phyloP scores from a whole-genome alignment of 2,888 invertebrate species.

The Rhagonycha lutea region DNA sequence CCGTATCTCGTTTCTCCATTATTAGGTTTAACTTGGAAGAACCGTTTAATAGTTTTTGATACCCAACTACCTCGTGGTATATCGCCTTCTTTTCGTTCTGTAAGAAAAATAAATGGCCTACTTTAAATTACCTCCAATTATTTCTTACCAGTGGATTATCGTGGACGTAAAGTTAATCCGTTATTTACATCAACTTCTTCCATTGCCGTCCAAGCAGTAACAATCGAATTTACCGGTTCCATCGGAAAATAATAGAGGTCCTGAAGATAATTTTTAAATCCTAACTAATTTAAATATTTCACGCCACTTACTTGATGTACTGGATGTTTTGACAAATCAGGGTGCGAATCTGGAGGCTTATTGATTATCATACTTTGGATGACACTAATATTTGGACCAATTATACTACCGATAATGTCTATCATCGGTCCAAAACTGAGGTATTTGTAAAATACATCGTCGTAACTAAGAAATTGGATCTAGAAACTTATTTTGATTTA shows the following conservation, averaged over 20 bases:
- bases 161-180: constrained; percentile 75
- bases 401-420: constrained; percentile 73
- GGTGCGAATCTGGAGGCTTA: constrained; percentile 79
- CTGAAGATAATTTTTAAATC: not conserved
- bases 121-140: constrained; percentile 14
- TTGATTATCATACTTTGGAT: constrained; percentile 89
- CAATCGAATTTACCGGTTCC: constrained; percentile 74
- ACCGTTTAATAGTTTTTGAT: constrained; percentile 50
- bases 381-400: constrained; percentile 74
- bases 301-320: constrained; percentile 64
- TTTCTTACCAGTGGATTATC: constrained; percentile 70
- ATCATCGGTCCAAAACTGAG: constrained; percentile 65
- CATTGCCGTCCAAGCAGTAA: constrained; percentile 86
- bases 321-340: constrained; percentile 66
- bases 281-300: not conserved
- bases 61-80: constrained; percentile 67
- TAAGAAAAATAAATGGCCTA: not conserved
- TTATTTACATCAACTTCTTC: constrained; percentile 73
- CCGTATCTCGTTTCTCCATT: no score
- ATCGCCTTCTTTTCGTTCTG: constrained; percentile 62
- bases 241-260: no score
- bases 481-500: no score
- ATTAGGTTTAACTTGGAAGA: constrained; percentile 62
- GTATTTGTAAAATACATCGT: no score
- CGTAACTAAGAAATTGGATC: no score